These are phyloP conservation scores for Holacanthus passer DNA, from an alignment of 2,113 vertebrate species.

Conservation along the genomic window DNA sequence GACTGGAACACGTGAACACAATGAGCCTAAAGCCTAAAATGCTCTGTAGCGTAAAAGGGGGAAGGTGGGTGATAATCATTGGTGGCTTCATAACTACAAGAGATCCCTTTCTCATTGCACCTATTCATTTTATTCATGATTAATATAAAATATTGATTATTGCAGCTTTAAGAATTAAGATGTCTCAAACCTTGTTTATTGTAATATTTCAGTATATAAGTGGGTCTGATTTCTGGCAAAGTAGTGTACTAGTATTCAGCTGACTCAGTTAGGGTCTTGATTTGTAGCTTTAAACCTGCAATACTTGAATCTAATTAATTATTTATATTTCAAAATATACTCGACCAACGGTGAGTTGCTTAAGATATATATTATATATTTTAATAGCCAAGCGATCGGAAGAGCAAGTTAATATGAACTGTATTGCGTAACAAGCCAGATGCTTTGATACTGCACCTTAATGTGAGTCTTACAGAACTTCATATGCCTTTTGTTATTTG, in stretches of 20 bases:
- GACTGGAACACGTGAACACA: background rate
- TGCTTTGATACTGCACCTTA: slow-evolving; percentile 23
- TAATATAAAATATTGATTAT: background rate
- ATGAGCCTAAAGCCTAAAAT: background rate
- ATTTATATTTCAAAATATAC: slow-evolving; percentile 69
- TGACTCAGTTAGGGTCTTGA: slow-evolving; percentile 40
- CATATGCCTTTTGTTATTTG: slow-evolving; percentile 57
- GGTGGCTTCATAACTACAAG: background rate
- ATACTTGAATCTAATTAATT: slow-evolving; percentile 83
- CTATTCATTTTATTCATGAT: background rate
- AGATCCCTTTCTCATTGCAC: background rate
- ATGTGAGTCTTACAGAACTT: slow-evolving; percentile 45
- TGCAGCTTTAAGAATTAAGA: slow-evolving; percentile 16
- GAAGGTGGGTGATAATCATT: background rate
- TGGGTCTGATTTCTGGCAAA: slow-evolving; percentile 34
- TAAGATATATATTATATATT: slow-evolving; percentile 61
- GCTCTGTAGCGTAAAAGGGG: background rate
- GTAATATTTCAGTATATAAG: slow-evolving; percentile 29
- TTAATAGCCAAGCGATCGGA: slow-evolving; percentile 40
- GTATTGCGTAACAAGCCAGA: slow-evolving; percentile 14
- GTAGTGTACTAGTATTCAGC: slow-evolving; percentile 49
- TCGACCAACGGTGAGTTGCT: slow-evolving; percentile 58
- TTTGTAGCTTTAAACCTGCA: slow-evolving; percentile 82
- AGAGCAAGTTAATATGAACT: slow-evolving; percentile 24
- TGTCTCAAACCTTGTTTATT: slow-evolving; percentile 8